Percentiles rank a stretch among this genome's conserved stretches.
phyloP scores from a whole-genome alignment of 2,113 vertebrate genomes.

The Hydropotes inermis region DNA sequence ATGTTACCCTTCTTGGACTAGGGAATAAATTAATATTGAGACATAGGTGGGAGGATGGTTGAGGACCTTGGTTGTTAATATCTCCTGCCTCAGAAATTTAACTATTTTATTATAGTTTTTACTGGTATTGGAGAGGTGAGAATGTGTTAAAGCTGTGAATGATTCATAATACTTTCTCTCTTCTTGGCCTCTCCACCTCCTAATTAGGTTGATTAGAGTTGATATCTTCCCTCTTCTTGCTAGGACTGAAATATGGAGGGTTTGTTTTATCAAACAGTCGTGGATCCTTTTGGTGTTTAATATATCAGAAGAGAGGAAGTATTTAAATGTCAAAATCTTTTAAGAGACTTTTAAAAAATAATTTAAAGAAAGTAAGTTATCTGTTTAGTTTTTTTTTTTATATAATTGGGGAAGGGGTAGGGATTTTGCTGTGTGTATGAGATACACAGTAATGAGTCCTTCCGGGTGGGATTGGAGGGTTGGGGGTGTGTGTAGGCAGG shows the following conservation, averaged over 20 bases:
- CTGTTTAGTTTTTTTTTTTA: conserved; percentile 77
- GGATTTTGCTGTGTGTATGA: conserved; percentile 54
- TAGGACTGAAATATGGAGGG: conserved; percentile 56
- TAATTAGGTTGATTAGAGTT: conserved; percentile 64
- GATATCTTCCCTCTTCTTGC: conserved; percentile 65
- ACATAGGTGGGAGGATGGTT: conserved; percentile 53
- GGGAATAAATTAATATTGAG: conserved; percentile 53
- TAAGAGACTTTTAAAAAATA: conserved; percentile 82
- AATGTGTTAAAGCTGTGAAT: conserved; percentile 82
- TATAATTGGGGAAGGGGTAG: conserved; percentile 59
- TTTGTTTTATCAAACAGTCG: conserved; percentile 58
- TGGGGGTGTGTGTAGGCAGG: not conserved
- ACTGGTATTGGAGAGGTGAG: conserved; percentile 73
- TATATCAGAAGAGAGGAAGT: conserved; percentile 68
- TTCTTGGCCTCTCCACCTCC: conserved; percentile 66
- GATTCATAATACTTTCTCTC: conserved; percentile 74
- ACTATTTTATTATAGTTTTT: conserved; percentile 81
- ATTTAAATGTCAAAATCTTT: conserved; percentile 82
- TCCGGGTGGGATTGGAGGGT: conserved; percentile 35
- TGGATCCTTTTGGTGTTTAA: conserved; percentile 64
- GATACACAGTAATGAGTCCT: conserved; percentile 50
- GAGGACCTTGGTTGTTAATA: conserved; percentile 67
- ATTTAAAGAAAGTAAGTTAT: conserved; percentile 87
- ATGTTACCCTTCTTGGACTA: conserved; percentile 60
- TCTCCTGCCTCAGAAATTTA: conserved; percentile 80